phyloP scores from a whole-genome alignment of 2,888 invertebrate species.

The Drosophila kambysellisi region DNA sequence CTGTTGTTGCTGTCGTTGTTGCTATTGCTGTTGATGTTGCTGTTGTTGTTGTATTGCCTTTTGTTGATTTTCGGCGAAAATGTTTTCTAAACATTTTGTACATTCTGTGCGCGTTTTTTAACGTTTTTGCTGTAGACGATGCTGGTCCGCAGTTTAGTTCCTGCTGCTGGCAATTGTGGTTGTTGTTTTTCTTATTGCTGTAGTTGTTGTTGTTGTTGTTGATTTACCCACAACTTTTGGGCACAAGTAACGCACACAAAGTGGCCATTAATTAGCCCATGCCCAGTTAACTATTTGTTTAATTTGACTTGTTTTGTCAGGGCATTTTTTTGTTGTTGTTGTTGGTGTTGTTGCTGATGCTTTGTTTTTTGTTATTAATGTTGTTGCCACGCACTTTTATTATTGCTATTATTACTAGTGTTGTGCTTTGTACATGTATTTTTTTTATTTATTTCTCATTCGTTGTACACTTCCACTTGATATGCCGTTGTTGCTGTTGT shows the following conservation, averaged over 20 bases:
- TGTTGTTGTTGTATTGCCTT: conserved; percentile 31
- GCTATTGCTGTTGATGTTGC: neutral
- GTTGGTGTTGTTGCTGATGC: conserved; percentile 49
- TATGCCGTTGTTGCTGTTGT: conserved; percentile 37
- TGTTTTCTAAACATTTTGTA: conserved; percentile 85
- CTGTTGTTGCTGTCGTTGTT: conserved; percentile 32
- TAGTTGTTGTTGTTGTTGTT: conserved; percentile 25
- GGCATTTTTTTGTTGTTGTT: conserved; percentile 20
- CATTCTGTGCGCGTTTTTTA: conserved; percentile 69
- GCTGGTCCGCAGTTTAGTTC: conserved; percentile 45
- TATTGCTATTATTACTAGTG: conserved; percentile 35
- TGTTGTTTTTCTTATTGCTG: neutral
- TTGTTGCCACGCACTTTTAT: conserved; percentile 60
- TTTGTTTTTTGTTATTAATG: conserved; percentile 44
- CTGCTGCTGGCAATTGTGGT: conserved; percentile 23
- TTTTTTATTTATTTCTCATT: conserved; percentile 41
- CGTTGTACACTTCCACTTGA: conserved; percentile 69
- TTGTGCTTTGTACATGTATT: conserved; percentile 28
- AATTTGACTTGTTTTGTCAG: conserved; percentile 41
- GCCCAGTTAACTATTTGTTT: conserved; percentile 39
- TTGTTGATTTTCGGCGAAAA: conserved; percentile 84
- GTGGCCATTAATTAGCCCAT: conserved; percentile 68
- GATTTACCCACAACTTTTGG: conserved; percentile 38
- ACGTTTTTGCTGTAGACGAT: conserved; percentile 48
- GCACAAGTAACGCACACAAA: conserved; percentile 52